Conservation (phyloP, 2,888 invertebrate species). For the Lymantria monacha region DNA sequence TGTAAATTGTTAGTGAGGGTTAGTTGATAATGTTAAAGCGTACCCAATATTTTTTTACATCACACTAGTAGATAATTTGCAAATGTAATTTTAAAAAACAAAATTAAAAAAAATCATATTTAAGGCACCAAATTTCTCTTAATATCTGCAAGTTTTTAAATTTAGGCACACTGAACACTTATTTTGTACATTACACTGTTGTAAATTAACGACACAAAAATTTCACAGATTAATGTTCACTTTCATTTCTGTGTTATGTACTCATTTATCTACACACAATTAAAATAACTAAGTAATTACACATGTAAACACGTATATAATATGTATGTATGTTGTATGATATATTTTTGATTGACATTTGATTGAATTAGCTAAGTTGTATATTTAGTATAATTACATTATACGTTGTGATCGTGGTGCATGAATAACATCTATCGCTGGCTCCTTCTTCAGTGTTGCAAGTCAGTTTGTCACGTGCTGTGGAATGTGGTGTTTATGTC, state of each 20-base stretch:
- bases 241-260: constrained; percentile 25
- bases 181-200: constrained; percentile 12
- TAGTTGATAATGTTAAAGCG: not conserved
- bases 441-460: constrained; percentile 48
- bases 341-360: constrained; percentile 36
- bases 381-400: not conserved
- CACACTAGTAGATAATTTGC: constrained; percentile 5
- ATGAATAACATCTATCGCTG: constrained; percentile 80
- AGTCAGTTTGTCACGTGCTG: constrained; percentile 41
- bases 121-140: not conserved
- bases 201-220: constrained; percentile 19
- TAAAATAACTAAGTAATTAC: no score
- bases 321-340: constrained; percentile 13
- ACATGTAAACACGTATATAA: no score
- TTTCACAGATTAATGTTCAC: constrained; percentile 21
- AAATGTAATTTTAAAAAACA: no score
- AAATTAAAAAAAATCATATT: no score
- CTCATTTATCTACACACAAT: no score
- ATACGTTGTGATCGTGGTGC: constrained; percentile 67
- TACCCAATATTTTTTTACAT: no score
- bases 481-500: constrained; percentile 75
- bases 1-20: constrained; percentile 47
- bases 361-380: constrained; percentile 3
- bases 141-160: not conserved
- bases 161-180: constrained; percentile 37